Percentiles rank a stretch among this genome's conserved stretches.
Conservation (phyloP, 2,888 invertebrate genomes). For the Crossocerus cetratus region DNA sequence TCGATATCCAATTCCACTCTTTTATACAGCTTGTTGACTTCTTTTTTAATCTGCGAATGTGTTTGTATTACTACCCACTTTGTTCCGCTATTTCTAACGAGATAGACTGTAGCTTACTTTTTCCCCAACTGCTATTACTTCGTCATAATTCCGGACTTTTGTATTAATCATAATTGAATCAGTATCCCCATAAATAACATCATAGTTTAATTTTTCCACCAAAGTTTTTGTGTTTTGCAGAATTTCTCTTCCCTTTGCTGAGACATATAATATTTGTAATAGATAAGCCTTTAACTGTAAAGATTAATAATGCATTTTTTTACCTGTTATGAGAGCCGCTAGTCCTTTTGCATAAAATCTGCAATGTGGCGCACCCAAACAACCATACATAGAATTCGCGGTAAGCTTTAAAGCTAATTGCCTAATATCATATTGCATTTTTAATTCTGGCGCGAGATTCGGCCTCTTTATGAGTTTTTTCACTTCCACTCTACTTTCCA, state of each 20-base stretch:
- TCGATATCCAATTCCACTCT: slow-evolving; percentile 98
- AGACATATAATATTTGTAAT: slow-evolving; percentile 13
- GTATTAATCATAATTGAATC: slow-evolving; percentile 99
- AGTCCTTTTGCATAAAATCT: slow-evolving; percentile 97
- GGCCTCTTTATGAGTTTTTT: slow-evolving; percentile 93
- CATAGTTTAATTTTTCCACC: slow-evolving; percentile 92
- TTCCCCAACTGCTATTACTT: slow-evolving; percentile 82
- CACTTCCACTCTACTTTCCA: slow-evolving; percentile 94
- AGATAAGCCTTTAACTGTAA: neutral
- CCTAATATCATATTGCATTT: slow-evolving; percentile 95
- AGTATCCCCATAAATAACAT: slow-evolving; percentile 99
- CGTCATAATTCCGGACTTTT: slow-evolving; percentile 90
- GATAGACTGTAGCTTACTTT: slow-evolving; percentile 76
- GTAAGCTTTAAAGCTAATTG: slow-evolving; percentile 98
- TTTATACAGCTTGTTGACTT: slow-evolving; percentile 95
- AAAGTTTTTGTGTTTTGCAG: slow-evolving; percentile 94
- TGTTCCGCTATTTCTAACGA: neutral
- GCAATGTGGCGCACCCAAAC: slow-evolving; percentile 95
- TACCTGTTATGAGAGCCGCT: slow-evolving; percentile 96
- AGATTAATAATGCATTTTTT: slow-evolving; percentile 42
- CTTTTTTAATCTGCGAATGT: slow-evolving; percentile 85
- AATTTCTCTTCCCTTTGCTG: slow-evolving; percentile 91
- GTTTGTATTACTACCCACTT: slow-evolving; percentile 1
- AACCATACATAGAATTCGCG: slow-evolving; percentile 99
- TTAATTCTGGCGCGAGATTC: slow-evolving; percentile 86